These are phyloP conservation scores for Eristalinus sepulchralis DNA, from an alignment of 2,888 invertebrate species.

Conservation along the genomic window DNA sequence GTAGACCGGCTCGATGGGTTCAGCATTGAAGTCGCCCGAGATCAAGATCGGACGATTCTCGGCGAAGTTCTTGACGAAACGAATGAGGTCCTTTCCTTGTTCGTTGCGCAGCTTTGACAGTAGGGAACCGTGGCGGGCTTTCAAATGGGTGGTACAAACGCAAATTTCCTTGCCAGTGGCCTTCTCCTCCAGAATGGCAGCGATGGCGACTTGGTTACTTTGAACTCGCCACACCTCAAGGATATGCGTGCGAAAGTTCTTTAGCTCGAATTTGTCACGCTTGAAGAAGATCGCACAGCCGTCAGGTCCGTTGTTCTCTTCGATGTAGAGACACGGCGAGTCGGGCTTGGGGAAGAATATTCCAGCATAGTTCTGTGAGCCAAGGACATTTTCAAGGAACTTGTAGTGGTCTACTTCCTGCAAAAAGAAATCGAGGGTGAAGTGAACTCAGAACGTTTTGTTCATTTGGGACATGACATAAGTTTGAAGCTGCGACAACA, in stretches of 20 bases:
- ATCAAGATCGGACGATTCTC: constrained; percentile 84
- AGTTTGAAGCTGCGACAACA: no score
- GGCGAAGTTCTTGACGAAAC: constrained; percentile 82
- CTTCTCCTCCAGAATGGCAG: constrained; percentile 82
- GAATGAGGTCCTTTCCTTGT: constrained; percentile 86
- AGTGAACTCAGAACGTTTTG: neutral
- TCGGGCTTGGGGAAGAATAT: constrained; percentile 89
- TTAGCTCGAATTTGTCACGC: constrained; percentile 84
- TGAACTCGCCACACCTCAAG: constrained; percentile 88
- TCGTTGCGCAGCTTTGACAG: constrained; percentile 86
- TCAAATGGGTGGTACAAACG: constrained; percentile 88
- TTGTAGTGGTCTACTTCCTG: constrained; percentile 90
- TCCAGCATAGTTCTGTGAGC: constrained; percentile 85
- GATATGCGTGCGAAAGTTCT: constrained; percentile 83
- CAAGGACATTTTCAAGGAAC: constrained; percentile 84
- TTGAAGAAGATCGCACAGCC: constrained; percentile 90
- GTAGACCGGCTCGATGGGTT: constrained; percentile 87
- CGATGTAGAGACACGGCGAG: constrained; percentile 88
- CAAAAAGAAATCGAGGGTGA: constrained; percentile 43
- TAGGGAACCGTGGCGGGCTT: constrained; percentile 86
- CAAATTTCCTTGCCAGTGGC: constrained; percentile 84
- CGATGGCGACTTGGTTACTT: constrained; percentile 87
- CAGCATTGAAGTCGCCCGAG: constrained; percentile 90
- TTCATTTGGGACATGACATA: neutral
- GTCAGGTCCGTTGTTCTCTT: constrained; percentile 88